Percentiles rank a stretch among this genome's conserved stretches.
Conservation (phyloP, 2,113 vertebrate genomes). For the Serinus canaria region DNA sequence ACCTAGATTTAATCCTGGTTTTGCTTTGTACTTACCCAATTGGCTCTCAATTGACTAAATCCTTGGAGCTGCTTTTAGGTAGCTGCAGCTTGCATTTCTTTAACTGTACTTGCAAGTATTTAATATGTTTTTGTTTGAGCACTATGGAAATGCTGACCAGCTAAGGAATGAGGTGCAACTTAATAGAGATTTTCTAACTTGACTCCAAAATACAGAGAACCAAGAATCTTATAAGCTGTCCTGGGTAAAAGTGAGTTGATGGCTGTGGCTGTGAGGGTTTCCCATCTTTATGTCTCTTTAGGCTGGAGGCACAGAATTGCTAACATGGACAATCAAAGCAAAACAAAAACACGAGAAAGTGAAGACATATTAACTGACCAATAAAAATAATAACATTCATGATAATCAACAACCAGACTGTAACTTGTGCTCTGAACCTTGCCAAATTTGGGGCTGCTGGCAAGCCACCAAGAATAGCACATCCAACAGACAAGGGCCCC, state of each 20-base stretch:
- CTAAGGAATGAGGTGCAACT: not conserved
- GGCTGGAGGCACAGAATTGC: not conserved
- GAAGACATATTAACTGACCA: not conserved
- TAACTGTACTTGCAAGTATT: not conserved
- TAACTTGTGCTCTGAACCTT: constrained; percentile 29
- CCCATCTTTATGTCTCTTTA: not conserved
- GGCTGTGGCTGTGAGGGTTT: not conserved
- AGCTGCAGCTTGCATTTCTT: not conserved
- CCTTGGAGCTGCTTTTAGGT: not conserved
- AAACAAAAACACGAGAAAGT: not conserved
- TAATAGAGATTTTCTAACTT: not conserved
- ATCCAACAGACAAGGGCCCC: constrained; percentile 42
- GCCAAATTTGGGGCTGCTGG: constrained; percentile 55
- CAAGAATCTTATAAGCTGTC: not conserved
- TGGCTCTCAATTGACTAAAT: not conserved
- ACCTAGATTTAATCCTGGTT: not conserved
- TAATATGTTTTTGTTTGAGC: not conserved
- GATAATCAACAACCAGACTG: not conserved
- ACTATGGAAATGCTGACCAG: not conserved
- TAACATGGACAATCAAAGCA: not conserved
- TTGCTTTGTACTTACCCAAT: not conserved
- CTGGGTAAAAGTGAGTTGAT: not conserved
- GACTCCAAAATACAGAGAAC: not conserved
- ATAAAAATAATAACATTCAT: constrained; percentile 43
- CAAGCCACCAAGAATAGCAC: constrained; percentile 56